Base-by-base conservation (phyloP, 2,797 vertebrate genomes). In the Glyptemys insculpta region DNA sequence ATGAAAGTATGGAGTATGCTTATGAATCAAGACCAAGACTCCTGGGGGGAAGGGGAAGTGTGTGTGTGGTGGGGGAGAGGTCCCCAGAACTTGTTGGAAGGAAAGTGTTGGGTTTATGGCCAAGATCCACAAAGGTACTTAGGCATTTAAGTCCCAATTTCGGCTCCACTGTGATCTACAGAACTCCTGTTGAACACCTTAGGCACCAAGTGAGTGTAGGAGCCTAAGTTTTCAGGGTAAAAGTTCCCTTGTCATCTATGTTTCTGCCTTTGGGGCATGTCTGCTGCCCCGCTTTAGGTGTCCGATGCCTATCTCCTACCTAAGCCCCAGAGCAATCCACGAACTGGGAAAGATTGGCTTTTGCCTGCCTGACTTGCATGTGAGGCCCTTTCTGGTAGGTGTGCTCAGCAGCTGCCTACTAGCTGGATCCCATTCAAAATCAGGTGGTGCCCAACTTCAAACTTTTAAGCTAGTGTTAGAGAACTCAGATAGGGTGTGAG, bases 81-180 rank as follows among this genome's bases (percentile, higher is more conserved):
- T 59, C 27, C 29, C 8, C 41, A 14, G 41, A 79, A 34, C 0
- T 0, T 18, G 44, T 27, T 23, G 79, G 16, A 2, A 31, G 76
- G 87, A 53, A 12, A 72, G 44, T 4, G 79, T 57, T 37, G 14
- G 5, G 0, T 41, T 21, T 68, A 37, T 37, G n/a, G 18, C n/a
- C 65, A 68, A 68, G 65, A 68, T 37, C 65, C 65, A 68, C 65
- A 37, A 68, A 68, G 34, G 34, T n/a, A n/a, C 16, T n/a, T 65
- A 34, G 34, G 16, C 62, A 65, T 10, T 9, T 68, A 68, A 19
- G 16, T 68, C 65, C 8, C n/a, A 5, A 37, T 37, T 68, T 68
- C 10, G 4, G 18, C n/a, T 68, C 65, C 65, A 68, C 34, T 65
- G 18, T 62, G 59, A 62, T 34, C 4, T n/a, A 68, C 65, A 68